phyloP scores from a whole-genome alignment of 37 sponge, comb jelly and placozoan species.

The Bolinopsis microptera region DNA sequence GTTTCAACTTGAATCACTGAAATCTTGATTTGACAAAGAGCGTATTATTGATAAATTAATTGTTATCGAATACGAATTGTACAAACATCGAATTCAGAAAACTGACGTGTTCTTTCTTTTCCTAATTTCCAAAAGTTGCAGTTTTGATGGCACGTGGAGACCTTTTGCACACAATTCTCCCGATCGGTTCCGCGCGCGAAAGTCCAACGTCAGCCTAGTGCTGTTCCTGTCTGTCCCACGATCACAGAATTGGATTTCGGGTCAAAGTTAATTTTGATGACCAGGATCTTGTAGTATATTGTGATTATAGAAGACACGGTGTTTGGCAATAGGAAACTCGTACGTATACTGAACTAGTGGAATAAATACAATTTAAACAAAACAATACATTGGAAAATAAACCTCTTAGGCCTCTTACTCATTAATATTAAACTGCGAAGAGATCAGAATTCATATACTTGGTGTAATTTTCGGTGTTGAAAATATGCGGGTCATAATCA shows the following conservation, averaged over 20 bases:
- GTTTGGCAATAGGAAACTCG: not conserved
- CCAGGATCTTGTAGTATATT: not conserved
- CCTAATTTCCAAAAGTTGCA: not conserved
- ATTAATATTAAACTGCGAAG: not conserved
- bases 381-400: constrained; percentile 5
- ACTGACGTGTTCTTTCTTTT: not conserved
- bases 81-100: not conserved
- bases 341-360: not conserved
- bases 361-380: constrained; percentile 51
- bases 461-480: too few relatives aligned
- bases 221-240: not conserved
- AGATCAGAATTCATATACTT: too few relatives aligned
- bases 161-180: not conserved
- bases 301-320: not conserved
- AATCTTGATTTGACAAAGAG: too few relatives aligned
- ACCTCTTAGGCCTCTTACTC: not conserved
- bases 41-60: too few relatives aligned
- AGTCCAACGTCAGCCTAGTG: not conserved
- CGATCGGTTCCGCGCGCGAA: not conserved
- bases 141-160: not conserved
- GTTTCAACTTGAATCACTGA: too few relatives aligned
- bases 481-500: too few relatives aligned
- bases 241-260: too few relatives aligned
- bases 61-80: too few relatives aligned
- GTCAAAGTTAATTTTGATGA: not conserved